Evolutionary conservation across 1,140 invertebrate species (phyloP).

Genomic region (Portunus trituberculatus): DNA sequence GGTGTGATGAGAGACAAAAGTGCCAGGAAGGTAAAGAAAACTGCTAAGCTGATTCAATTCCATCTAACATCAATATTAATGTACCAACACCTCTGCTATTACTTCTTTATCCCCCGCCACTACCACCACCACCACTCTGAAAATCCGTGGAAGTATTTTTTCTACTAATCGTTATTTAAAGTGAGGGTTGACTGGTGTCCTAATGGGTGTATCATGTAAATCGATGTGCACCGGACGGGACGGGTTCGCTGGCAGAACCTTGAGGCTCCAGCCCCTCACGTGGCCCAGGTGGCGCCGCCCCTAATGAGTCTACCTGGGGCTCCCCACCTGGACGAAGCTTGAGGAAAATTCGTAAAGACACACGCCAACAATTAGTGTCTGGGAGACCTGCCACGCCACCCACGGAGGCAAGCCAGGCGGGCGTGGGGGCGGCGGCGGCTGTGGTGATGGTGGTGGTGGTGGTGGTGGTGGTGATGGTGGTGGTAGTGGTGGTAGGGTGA

Average conservation of each 20-base stretch:
- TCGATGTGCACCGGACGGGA: background rate
- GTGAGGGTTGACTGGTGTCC: background rate
- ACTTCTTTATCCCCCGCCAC: background rate
- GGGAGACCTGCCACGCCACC: slow-evolving; percentile 32
- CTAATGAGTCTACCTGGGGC: background rate
- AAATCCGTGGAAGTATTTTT: background rate
- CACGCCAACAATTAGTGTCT: slow-evolving; percentile 46
- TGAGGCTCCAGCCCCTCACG: background rate
- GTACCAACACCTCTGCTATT: background rate
- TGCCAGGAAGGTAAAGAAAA: background rate
- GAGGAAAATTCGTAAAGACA: slow-evolving; percentile 32
- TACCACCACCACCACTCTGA: background rate
- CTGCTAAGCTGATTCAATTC: background rate
- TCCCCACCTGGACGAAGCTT: slow-evolving; percentile 5
- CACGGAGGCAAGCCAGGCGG: background rate
- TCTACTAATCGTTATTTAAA: background rate
- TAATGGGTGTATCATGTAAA: background rate
- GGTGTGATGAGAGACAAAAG: background rate
- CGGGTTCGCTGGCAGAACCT: background rate
- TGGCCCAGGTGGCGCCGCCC: background rate
- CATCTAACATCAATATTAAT: no score
- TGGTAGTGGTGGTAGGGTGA: background rate
- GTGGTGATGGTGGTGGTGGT: background rate
- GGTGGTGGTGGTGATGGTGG: background rate
- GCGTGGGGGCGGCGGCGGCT: background rate